Base-by-base conservation (phyloP, 2,888 invertebrate species). In the Norana najaformis region DNA sequence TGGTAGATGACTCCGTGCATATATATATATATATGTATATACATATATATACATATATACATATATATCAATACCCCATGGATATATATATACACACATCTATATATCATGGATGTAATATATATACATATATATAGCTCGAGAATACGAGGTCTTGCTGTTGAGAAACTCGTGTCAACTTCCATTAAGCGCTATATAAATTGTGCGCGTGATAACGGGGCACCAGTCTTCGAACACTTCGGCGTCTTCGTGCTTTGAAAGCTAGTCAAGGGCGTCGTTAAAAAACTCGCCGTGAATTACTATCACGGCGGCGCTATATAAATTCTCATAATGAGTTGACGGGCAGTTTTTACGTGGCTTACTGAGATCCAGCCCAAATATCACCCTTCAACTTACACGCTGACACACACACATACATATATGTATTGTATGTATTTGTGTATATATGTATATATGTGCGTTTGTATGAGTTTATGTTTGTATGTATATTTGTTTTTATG, bases 401-500 rank as follows among this genome's bases (percentile, higher is more conserved):
- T n/a, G n/a, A n/a, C n/a, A n/a, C n/a, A n/a, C n/a, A n/a, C n/a
- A n/a, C n/a, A n/a, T n/a, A n/a, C n/a, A n/a, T n/a, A n/a, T n/a
- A n/a, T n/a, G n/a, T 38, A 36, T 34, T 38, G 37, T 53, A 30
- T 39, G 69, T 8, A 83, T 39, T 34, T 53, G 69, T 35, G 37
- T 37, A 16, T 20, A 37, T 89, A 53, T 38, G 89, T 89, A 89
- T 0, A 89, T 89, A 69, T n/a, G 85, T 82, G 35, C 14, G 83
- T 38, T 34, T 38, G 37, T 53, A 30, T 39, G 69, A 16, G 38
- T 39, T 34, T 53, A 83, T 35, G 37, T 37, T 23, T 20, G 30
- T 89, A 53, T 38, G 89, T 89, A 89, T 0, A 89, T 89, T n/a
- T n/a, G n/a, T n/a, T 41, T 88, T 41, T 41, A 88, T 88, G 47